These are phyloP conservation scores for Cepphus grylle DNA, from an alignment of 2,113 vertebrate genomes.

Conservation along the genomic window DNA sequence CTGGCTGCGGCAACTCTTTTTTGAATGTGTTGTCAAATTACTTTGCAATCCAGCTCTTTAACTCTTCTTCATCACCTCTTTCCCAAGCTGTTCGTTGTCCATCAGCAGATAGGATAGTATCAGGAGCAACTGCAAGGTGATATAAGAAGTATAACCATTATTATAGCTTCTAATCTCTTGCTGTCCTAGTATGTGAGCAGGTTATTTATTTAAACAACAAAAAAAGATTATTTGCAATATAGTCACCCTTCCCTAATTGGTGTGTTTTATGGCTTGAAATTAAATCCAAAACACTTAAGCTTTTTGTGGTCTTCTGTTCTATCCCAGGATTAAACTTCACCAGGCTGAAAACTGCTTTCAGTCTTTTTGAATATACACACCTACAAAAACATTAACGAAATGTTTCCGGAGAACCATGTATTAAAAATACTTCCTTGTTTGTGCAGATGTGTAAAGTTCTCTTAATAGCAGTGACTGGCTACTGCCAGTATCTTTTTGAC, in stretches of 20 bases:
- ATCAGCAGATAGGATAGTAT: not conserved
- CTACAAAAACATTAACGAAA: not conserved
- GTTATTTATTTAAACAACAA: not conserved
- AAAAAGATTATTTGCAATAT: not conserved
- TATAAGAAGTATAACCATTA: not conserved
- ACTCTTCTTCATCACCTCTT: not conserved
- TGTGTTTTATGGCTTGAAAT: not conserved
- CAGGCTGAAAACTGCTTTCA: not conserved
- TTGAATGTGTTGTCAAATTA: not conserved
- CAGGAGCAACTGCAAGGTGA: not conserved
- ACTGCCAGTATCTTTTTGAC: not conserved
- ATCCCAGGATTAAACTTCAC: not conserved
- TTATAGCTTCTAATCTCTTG: not conserved
- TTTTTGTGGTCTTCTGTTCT: not conserved
- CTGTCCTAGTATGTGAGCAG: not conserved
- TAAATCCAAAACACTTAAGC: not conserved
- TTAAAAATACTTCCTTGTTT: not conserved
- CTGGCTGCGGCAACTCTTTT: not conserved
- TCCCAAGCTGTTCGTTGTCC: not conserved
- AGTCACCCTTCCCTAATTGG: not conserved
- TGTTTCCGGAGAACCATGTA: not conserved
- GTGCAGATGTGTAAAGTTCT: not conserved
- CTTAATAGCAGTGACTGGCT: not conserved
- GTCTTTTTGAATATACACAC: not conserved
- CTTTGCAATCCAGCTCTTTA: not conserved